These are phyloP conservation scores for Apis dorsata DNA, from an alignment of 1,140 invertebrate species.

Conservation along the genomic window DNA sequence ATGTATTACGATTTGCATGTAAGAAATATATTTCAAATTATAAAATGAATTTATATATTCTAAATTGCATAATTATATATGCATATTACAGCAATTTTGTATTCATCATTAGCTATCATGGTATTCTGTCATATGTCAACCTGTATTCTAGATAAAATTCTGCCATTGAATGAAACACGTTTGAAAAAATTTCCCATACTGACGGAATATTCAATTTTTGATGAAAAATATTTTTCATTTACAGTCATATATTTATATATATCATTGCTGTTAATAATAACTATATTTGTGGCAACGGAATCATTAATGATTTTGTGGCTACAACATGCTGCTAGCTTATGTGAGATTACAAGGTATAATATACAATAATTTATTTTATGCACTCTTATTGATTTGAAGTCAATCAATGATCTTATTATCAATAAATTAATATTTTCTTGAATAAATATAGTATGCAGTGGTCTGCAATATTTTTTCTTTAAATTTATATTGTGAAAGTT, in stretches of 20 bases:
- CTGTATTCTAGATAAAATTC: not conserved
- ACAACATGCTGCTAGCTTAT: conserved; percentile 35
- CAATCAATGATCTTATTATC: not conserved
- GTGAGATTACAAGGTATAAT: conserved; percentile 34
- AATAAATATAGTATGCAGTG: no score
- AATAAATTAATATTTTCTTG: no score
- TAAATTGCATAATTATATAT: not conserved
- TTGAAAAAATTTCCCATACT: not conserved
- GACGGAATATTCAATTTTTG: conserved; percentile 34
- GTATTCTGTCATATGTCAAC: not conserved
- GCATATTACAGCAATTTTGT: not conserved
- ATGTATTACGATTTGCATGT: not conserved
- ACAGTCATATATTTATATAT: not conserved
- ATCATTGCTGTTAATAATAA: not conserved
- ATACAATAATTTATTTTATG: no score
- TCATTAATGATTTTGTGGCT: not conserved
- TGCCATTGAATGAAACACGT: not conserved
- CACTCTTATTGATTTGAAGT: not conserved
- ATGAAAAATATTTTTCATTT: not conserved
- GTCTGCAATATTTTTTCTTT: no score
- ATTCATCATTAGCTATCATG: no score
- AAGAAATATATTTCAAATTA: not conserved
- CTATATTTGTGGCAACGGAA: not conserved
- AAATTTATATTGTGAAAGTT: no score
- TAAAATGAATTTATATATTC: not conserved